Base-by-base conservation (phyloP, 2,113 vertebrate genomes). In the Gymnogyps californianus region DNA sequence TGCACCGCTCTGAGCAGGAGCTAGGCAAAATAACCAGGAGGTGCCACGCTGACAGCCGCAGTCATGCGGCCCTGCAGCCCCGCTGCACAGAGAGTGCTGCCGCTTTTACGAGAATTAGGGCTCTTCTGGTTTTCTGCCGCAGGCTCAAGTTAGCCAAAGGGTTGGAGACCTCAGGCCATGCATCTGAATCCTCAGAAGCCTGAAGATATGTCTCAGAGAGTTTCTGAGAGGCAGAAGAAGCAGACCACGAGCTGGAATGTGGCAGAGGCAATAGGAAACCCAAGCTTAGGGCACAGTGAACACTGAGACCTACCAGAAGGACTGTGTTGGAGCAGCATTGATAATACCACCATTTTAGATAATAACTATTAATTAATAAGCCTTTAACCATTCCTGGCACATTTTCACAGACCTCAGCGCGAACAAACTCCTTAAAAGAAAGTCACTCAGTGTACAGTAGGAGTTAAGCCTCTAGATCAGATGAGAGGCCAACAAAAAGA, bases 21-120 rank as follows among this genome's bases (percentile, higher is more conserved):
- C 80, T 11, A 67, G 92, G 80, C 96, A 75, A 95, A 86, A 96
- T 65, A 90, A 86, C 90, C 87, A 74, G 54, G 62, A 78, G 72
- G 72, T n/a, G 77, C 72, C 7, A n/a, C 0, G 38, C 51, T 9
- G 21, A 72, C 51, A 55, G 57, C 52, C 21, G 0, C 2, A 14
- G 71, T 46, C 19, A 46, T 4, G 8, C 28, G 3, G 74, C 70
- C 46, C 29, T 10, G 47, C 2, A 8, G 52, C 76, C 67, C 83
- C 67, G 1, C 32, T 5, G 84, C 87, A 36, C 18, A 17, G 22
- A 20, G 11, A 10, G 8, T 16, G 51, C 36, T 49, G n/a, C 74
- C 46, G 44, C 54, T 84, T 13, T n/a, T 5, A 13, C 0, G 2
- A 54, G 61, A 71, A 7, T 9, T 9, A 10, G 4, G 65, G 52